These are phyloP conservation scores for Cheiracanthium punctorium DNA, from an alignment of 2,888 invertebrate genomes.

Conservation along the genomic window DNA sequence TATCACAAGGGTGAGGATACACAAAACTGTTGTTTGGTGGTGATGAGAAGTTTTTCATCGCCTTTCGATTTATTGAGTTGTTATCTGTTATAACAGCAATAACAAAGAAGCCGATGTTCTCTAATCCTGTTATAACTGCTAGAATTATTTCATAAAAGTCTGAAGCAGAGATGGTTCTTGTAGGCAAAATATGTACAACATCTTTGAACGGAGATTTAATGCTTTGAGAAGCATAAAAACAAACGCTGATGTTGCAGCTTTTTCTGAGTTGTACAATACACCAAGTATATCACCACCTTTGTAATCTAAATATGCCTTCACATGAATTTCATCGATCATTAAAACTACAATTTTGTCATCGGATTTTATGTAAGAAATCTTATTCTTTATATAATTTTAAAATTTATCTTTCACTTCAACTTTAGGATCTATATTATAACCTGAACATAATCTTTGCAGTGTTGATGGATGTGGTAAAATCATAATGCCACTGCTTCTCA, in stretches of 20 bases:
- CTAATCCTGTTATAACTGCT: background rate
- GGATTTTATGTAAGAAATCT: too few species aligned
- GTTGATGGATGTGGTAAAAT: background rate
- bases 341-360: too few species aligned
- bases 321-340: too few species aligned
- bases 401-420: background rate
- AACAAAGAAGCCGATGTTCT: background rate
- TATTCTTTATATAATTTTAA: background rate
- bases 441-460: background rate
- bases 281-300: constrained; percentile 25
- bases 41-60: background rate
- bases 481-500: too few species aligned
- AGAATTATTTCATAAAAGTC: background rate
- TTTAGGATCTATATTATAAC: background rate
- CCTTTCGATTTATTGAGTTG: constrained; percentile 24
- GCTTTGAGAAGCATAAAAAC: constrained; percentile 37
- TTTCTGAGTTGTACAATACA: background rate
- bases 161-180: background rate
- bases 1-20: background rate
- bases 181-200: constrained; percentile 28
- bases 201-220: constrained; percentile 24
- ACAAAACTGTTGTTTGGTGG: background rate
- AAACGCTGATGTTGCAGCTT: constrained; percentile 23
- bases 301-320: constrained; percentile 22
- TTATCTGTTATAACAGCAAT: background rate